phyloP scores from a whole-genome alignment of 1,140 invertebrate species.

The Metopolophium dirhodum region DNA sequence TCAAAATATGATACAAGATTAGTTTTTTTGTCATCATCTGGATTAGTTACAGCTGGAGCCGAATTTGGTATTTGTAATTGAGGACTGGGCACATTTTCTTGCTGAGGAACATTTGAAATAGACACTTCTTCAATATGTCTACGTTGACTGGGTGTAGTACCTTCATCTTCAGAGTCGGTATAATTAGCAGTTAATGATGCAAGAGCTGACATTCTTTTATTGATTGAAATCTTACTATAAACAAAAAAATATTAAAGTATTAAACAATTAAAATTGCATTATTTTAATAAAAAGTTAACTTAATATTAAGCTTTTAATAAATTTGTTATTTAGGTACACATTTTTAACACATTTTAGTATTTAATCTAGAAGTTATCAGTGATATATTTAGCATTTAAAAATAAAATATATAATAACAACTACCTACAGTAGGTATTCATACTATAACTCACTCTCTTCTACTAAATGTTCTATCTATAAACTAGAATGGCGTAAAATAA shows the following conservation, averaged over 20 bases:
- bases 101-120: conserved; percentile 61
- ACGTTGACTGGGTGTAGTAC: conserved; percentile 62
- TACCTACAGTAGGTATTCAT: too few relatives aligned
- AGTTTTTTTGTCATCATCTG: conserved; percentile 49
- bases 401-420: too few relatives aligned
- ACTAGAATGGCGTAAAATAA: too few relatives aligned
- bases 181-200: conserved; percentile 82
- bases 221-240: background rate
- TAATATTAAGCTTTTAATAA: too few relatives aligned
- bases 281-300: background rate
- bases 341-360: too few relatives aligned
- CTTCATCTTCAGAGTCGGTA: conserved; percentile 83
- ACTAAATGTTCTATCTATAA: too few relatives aligned
- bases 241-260: background rate
- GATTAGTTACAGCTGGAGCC: conserved; percentile 38
- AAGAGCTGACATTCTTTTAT: conserved; percentile 58
- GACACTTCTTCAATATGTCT: conserved; percentile 66
- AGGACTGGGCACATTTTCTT: conserved; percentile 14
- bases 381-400: too few relatives aligned
- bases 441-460: too few relatives aligned
- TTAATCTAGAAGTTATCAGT: too few relatives aligned
- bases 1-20: conserved; percentile 75
- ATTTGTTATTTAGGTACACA: too few relatives aligned
- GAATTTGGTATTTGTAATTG: conserved; percentile 41
- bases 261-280: background rate